A percentile compares a stretch with the other conserved stretches of the same genome.
These are phyloP conservation scores for Drosophila jambulina DNA, from an alignment of 1,140 invertebrate species.

Conservation along the genomic window DNA sequence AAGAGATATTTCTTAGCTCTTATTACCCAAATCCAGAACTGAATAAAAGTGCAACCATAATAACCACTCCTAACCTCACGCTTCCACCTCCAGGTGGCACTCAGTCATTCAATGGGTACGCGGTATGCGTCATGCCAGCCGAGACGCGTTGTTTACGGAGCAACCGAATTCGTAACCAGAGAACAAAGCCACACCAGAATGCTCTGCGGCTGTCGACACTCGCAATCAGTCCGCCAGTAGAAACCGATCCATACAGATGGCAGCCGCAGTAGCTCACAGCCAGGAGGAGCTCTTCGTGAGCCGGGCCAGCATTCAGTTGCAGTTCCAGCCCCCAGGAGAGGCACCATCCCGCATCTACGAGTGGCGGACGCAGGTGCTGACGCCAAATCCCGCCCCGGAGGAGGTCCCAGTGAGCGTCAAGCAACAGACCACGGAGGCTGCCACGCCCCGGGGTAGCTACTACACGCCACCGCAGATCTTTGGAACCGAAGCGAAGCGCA, in stretches of 20 bases:
- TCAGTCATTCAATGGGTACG: slow-evolving; percentile 19
- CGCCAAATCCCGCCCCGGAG: slow-evolving; percentile 9
- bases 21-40: background rate
- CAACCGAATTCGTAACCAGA: slow-evolving; percentile 43
- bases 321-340: slow-evolving; percentile 7
- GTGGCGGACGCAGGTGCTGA: slow-evolving; percentile 67
- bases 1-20: background rate
- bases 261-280: slow-evolving; percentile 48
- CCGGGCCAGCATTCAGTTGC: slow-evolving; percentile 61
- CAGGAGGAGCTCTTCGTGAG: slow-evolving; percentile 66
- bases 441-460: slow-evolving; percentile 47
- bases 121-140: slow-evolving; percentile 44
- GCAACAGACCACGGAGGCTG: slow-evolving; percentile 5
- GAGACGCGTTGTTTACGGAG: slow-evolving; percentile 55
- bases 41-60: background rate
- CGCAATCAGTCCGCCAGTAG: slow-evolving; percentile 63
- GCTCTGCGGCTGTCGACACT: slow-evolving; percentile 39
- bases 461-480: slow-evolving; percentile 60
- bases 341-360: slow-evolving; percentile 50
- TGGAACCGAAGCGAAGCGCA: slow-evolving; percentile 59
- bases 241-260: slow-evolving; percentile 72
- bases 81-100: slow-evolving; percentile 9
- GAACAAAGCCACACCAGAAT: slow-evolving; percentile 66
- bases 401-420: slow-evolving; percentile 19
- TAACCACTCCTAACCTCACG: slow-evolving; percentile 3